A percentile compares a stretch with the other conserved stretches of the same genome.
Conservation (phyloP, 2,113 vertebrate genomes). For the Rhea pennata region DNA sequence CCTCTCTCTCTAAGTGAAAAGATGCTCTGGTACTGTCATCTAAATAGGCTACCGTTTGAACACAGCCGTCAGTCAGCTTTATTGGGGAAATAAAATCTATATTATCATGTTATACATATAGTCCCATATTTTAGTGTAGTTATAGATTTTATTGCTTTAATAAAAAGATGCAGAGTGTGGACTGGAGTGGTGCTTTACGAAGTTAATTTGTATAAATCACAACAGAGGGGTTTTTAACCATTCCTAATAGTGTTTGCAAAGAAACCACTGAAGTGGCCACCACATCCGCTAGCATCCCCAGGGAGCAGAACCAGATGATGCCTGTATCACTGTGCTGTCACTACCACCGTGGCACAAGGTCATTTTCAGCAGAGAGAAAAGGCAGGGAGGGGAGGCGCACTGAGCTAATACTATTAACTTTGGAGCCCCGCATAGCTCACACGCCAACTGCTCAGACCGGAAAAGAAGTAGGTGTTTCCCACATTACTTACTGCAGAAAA, state of each 20-base stretch:
- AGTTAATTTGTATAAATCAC: slow-evolving; percentile 53
- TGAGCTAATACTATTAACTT: not conserved
- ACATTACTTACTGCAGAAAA: not conserved
- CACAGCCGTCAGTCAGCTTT: not conserved
- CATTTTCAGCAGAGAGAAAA: not conserved
- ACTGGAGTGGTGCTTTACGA: not conserved
- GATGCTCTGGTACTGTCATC: not conserved
- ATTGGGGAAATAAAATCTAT: slow-evolving; percentile 49
- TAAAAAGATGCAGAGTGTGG: slow-evolving; percentile 42
- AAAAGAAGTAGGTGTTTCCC: not conserved
- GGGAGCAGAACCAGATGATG: not conserved
- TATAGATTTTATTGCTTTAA: slow-evolving; percentile 69
- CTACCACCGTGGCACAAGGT: rapidly evolving
- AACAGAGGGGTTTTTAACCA: slow-evolving; percentile 9
- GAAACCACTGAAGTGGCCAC: not conserved
- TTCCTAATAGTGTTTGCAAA: not conserved
- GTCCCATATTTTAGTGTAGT: slow-evolving; percentile 39
- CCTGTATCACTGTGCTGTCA: rapidly evolving
- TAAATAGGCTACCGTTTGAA: not conserved
- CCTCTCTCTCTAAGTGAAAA: not conserved
- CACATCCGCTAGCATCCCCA: not conserved
- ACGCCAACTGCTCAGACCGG: not conserved
- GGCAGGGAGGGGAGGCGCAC: not conserved
- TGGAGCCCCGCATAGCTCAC: not conserved
- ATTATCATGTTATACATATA: not conserved